Percentiles rank a stretch among this genome's conserved stretches.
Conservation (phyloP, 1,140 invertebrate genomes). For the Platorchestia sp. region DNA sequence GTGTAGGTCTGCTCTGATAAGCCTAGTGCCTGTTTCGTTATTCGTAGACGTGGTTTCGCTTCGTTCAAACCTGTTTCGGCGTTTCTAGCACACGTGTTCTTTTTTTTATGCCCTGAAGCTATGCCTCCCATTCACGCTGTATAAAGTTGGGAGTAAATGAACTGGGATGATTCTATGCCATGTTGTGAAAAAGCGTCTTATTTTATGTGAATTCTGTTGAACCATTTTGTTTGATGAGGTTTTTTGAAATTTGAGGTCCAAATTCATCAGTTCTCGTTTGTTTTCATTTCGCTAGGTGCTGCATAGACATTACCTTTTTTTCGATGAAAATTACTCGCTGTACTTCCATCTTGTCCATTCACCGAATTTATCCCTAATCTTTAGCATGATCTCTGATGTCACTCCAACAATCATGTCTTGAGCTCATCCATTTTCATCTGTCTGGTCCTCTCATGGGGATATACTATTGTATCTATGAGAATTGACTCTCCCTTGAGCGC, state of each 20-base stretch:
- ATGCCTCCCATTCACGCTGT: background rate
- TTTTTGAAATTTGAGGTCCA: too few relatives aligned
- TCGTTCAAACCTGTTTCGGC: background rate
- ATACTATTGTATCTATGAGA: too few relatives aligned
- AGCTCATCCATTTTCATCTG: too few relatives aligned
- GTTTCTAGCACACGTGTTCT: background rate
- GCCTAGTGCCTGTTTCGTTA: background rate
- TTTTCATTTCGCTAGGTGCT: background rate
- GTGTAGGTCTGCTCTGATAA: background rate
- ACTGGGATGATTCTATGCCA: too few relatives aligned
- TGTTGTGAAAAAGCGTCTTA: too few relatives aligned
- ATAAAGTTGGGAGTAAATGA: background rate
- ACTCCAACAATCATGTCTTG: too few relatives aligned
- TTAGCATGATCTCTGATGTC: background rate
- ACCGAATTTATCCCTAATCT: background rate
- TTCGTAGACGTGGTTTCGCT: background rate
- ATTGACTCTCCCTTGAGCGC: too few relatives aligned
- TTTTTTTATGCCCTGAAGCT: background rate
- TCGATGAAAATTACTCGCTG: background rate
- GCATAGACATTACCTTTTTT: background rate
- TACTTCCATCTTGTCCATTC: background rate
- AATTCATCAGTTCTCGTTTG: background rate
- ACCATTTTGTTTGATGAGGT: too few relatives aligned
- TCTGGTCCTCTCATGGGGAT: too few relatives aligned
- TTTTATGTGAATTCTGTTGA: too few relatives aligned